phyloP scores from a whole-genome alignment of 2,113 vertebrate species.

The Pongo abelii region DNA sequence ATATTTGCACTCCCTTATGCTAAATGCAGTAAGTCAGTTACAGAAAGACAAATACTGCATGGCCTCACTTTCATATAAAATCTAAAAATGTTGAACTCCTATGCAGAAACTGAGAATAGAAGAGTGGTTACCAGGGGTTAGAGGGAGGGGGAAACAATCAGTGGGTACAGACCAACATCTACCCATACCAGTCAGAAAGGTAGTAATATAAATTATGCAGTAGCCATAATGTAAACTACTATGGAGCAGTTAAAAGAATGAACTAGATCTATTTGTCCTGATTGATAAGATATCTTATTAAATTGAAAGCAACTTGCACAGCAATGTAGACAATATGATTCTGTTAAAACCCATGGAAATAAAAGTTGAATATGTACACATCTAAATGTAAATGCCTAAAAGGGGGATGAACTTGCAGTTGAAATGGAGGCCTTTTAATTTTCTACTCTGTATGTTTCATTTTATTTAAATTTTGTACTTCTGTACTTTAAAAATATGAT shows the following conservation, averaged over 20 bases:
- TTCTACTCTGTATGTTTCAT: not conserved
- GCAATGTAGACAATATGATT: not conserved
- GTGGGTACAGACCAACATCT: too few species aligned
- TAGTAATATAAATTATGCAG: not conserved
- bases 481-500: not conserved
- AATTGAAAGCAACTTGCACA: not conserved
- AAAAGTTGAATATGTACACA: not conserved
- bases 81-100: not conserved
- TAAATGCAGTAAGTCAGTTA: not conserved
- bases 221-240: not conserved
- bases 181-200: not conserved
- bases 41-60: not conserved
- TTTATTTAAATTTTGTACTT: conserved; percentile 35
- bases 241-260: not conserved
- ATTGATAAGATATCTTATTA: not conserved
- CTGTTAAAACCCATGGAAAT: not conserved
- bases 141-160: not conserved
- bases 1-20: not conserved
- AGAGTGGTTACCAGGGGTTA: not conserved
- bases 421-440: not conserved
- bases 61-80: not conserved
- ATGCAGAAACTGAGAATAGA: not conserved
- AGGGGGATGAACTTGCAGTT: not conserved
- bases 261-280: not conserved
- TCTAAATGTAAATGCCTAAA: not conserved